Percentiles rank a stretch among this genome's conserved stretches.
Evolutionary conservation across 2,797 vertebrate species (phyloP).

Genomic region (Luscinia luscinia): DNA sequence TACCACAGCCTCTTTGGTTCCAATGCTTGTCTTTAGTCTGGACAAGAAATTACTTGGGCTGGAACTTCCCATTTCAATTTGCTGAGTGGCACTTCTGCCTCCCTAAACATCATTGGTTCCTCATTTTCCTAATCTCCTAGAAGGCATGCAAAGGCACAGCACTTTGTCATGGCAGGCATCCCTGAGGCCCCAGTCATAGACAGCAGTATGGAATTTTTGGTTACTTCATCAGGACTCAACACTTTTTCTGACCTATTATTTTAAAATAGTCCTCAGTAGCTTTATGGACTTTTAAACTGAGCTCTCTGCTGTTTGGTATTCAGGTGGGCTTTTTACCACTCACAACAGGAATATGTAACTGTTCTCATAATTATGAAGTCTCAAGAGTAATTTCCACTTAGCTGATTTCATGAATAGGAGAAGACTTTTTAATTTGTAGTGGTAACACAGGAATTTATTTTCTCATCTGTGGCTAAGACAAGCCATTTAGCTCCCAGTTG

Average conservation of each 20-base stretch:
- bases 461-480: not conserved
- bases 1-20: not conserved
- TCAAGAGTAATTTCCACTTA: not conserved
- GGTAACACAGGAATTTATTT: not conserved
- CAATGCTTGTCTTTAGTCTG: not conserved
- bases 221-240: not conserved
- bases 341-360: not conserved
- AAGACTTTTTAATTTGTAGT: not conserved
- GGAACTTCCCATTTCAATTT: not conserved
- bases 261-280: not conserved
- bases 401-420: not conserved
- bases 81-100: not conserved
- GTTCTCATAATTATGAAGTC: not conserved
- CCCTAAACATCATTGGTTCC: not conserved
- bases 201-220: not conserved
- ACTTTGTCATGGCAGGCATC: not conserved
- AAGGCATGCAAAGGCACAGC: not conserved
- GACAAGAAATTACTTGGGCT: not conserved
- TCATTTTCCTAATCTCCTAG: accelerated
- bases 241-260: not conserved
- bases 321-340: not conserved
- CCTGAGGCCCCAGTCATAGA: too few relatives aligned
- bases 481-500: not conserved
- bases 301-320: not conserved
- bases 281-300: not conserved